These are phyloP conservation scores for Hoplodrina blanda DNA, from an alignment of 2,888 invertebrate species.

Conservation along the genomic window DNA sequence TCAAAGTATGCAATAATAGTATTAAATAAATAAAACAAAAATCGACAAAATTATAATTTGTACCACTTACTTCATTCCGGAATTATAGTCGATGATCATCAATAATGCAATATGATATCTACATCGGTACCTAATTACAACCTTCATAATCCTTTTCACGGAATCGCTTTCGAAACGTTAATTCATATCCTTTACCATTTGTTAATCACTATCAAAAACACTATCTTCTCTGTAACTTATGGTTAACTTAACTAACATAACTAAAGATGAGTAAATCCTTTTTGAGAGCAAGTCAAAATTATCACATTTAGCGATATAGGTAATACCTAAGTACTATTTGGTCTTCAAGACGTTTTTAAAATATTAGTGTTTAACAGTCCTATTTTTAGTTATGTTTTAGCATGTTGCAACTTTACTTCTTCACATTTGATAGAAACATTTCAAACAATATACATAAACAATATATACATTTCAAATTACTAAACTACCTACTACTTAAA, in stretches of 20 bases:
- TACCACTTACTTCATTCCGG: not conserved
- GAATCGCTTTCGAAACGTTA: not conserved
- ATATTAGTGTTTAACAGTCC: not conserved
- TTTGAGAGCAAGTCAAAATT: not conserved
- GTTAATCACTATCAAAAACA: too few species aligned
- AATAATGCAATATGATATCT: not conserved
- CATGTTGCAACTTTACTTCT: not conserved
- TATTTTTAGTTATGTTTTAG: not conserved
- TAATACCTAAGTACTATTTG: not conserved
- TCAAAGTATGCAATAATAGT: not conserved
- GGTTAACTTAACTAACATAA: too few species aligned
- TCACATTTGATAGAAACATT: constrained; percentile 4
- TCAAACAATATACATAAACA: constrained; percentile 22
- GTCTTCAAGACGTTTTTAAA: not conserved
- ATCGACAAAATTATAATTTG: too few species aligned
- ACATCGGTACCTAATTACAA: not conserved
- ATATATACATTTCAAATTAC: constrained; percentile 28
- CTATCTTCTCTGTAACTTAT: too few species aligned
- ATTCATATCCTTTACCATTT: too few species aligned
- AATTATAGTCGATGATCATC: constrained; percentile 10
- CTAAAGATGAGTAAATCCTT: too few species aligned
- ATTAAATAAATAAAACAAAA: not conserved
- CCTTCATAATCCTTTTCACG: constrained; percentile 11
- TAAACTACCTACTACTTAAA: constrained; percentile 18
- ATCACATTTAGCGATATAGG: not conserved